phyloP scores from a whole-genome alignment of 92 coral and sea anemone genomes.

The Actinostola sp. region DNA sequence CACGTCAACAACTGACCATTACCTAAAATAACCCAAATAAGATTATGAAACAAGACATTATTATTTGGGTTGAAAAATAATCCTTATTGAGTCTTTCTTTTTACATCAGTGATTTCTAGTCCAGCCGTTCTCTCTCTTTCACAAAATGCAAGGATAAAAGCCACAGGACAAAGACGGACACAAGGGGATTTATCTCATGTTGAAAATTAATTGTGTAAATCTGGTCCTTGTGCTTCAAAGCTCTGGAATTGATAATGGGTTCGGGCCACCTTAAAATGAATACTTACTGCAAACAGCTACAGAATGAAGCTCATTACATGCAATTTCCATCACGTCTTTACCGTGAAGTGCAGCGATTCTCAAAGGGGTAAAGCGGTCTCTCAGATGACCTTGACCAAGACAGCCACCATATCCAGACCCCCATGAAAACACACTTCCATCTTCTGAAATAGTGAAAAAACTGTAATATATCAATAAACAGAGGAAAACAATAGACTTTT shows the following conservation, averaged over 20 bases:
- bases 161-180: too few relatives aligned
- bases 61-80: too few relatives aligned
- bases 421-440: slow-evolving; percentile 92
- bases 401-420: slow-evolving; percentile 96
- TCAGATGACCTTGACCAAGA: slow-evolving; percentile 95
- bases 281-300: slow-evolving; percentile 90
- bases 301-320: slow-evolving; percentile 93
- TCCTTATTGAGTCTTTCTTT: too few relatives aligned
- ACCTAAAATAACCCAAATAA: slow-evolving; percentile 27
- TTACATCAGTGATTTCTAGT: too few relatives aligned
- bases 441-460: slow-evolving; percentile 55
- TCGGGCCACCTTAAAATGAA: too few relatives aligned
- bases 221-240: too few relatives aligned
- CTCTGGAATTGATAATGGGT: too few relatives aligned
- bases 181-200: too few relatives aligned
- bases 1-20: slow-evolving; percentile 89
- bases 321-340: slow-evolving; percentile 60
- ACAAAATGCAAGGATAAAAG: too few relatives aligned
- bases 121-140: too few relatives aligned
- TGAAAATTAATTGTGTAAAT: too few relatives aligned
- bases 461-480: not conserved
- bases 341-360: slow-evolving; percentile 76
- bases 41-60: not conserved
- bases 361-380: slow-evolving; percentile 90
- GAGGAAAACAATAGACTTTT: not conserved